These are phyloP conservation scores for Uloborus diversus DNA, from an alignment of 1,140 invertebrate genomes.

Conservation along the genomic window DNA sequence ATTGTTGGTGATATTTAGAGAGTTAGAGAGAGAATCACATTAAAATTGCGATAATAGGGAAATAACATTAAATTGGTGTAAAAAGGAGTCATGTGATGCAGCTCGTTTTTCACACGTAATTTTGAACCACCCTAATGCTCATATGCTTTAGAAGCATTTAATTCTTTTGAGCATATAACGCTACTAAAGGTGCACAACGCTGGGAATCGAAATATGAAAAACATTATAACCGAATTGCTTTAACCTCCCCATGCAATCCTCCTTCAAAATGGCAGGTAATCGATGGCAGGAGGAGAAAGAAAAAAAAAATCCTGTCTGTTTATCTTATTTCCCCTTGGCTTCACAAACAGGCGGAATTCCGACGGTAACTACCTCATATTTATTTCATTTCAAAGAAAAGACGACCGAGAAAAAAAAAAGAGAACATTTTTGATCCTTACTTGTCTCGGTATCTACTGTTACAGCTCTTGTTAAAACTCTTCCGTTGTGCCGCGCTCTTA, in stretches of 20 bases:
- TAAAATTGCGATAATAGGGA: too few species aligned
- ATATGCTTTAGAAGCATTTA: not conserved
- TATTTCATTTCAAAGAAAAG: conserved; percentile 31
- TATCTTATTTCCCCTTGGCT: conserved; percentile 40
- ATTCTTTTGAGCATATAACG: not conserved
- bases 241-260: not conserved
- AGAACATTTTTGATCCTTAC: conserved; percentile 30
- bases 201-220: not conserved
- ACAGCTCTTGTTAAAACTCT: conserved; percentile 47
- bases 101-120: not conserved
- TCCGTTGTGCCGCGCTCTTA: conserved; percentile 34
- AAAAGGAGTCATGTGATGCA: not conserved
- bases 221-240: not conserved
- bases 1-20: too few species aligned
- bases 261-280: conserved; percentile 8
- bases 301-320: not conserved
- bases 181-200: not conserved
- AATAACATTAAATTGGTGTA: too few species aligned
- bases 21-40: too few species aligned
- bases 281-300: not conserved
- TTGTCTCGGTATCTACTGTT: conserved; percentile 33
- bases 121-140: not conserved
- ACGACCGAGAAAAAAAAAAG: conserved; percentile 1
- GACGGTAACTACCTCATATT: conserved; percentile 53
- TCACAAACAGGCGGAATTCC: conserved; percentile 30